Conservation (phyloP, 2,888 invertebrate species). For the Eristalis intricaria region DNA sequence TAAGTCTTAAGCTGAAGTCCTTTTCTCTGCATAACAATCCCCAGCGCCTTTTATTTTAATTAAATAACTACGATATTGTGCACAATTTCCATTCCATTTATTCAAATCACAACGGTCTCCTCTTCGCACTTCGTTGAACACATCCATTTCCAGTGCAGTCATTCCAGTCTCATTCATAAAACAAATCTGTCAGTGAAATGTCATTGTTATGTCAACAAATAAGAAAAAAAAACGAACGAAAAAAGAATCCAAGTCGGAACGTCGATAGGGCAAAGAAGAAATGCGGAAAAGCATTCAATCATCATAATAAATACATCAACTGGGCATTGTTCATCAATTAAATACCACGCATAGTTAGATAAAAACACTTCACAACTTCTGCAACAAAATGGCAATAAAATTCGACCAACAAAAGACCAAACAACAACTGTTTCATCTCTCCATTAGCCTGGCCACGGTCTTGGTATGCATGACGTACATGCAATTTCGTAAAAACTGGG, state of each 20-base stretch:
- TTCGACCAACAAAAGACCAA: constrained; percentile 80
- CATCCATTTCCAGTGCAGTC: constrained; percentile 10
- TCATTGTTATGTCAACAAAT: constrained; percentile 67
- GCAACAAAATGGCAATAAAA: constrained; percentile 76
- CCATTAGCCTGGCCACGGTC: constrained; percentile 79
- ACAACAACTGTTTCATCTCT: constrained; percentile 80
- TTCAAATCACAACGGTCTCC: neutral
- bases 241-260: constrained; percentile 11
- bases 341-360: neutral
- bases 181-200: constrained; percentile 23
- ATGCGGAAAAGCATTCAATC: constrained; percentile 42
- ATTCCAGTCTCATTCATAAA: neutral
- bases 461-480: constrained; percentile 80
- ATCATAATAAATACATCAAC: constrained; percentile 4
- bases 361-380: neutral
- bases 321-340: constrained; percentile 4
- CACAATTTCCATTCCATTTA: too few relatives aligned
- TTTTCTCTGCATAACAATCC: too few relatives aligned
- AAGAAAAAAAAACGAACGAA: constrained; percentile 8
- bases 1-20: too few relatives aligned
- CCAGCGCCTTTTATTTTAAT: too few relatives aligned
- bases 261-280: constrained; percentile 30
- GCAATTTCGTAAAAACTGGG: constrained; percentile 79
- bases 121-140: neutral
- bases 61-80: too few relatives aligned